phyloP scores from a whole-genome alignment of 2,113 vertebrate genomes.

The Cisticola juncidis region DNA sequence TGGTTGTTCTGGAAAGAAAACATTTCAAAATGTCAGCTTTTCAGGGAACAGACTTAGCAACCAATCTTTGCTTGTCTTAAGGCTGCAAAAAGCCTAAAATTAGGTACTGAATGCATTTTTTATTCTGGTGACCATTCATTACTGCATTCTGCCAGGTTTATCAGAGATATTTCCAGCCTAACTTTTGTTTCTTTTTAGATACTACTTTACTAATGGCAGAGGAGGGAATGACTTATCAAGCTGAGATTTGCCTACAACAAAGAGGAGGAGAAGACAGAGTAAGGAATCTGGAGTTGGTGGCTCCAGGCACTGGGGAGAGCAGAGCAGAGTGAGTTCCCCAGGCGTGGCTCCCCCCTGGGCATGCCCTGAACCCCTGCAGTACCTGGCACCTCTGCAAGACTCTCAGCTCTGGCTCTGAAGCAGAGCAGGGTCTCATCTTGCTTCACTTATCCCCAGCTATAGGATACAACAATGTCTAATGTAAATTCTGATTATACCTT shows the following conservation, averaged over 20 bases:
- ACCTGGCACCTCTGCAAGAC: background rate
- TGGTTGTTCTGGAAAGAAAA: background rate
- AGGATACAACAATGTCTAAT: background rate
- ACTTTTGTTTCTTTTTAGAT: background rate
- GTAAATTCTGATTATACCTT: background rate
- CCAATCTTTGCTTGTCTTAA: background rate
- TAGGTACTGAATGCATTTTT: background rate
- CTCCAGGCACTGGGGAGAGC: background rate
- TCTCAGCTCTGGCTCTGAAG: background rate
- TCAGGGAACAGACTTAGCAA: background rate
- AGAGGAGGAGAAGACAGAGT: background rate
- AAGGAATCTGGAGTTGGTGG: background rate
- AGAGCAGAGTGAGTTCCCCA: background rate
- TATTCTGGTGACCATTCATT: background rate
- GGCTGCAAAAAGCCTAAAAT: background rate
- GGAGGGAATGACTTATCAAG: background rate
- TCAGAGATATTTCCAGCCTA: background rate
- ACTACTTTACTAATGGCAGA: background rate
- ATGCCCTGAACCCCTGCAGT: background rate
- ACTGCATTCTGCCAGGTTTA: background rate
- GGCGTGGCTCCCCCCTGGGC: background rate
- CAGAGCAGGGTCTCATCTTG: background rate
- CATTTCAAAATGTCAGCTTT: background rate
- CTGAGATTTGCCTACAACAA: background rate
- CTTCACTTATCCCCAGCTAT: background rate